Percentiles rank a stretch among this genome's conserved stretches.
phyloP scores from a whole-genome alignment of 2,888 invertebrate species.

The Cataglyphis livida region DNA sequence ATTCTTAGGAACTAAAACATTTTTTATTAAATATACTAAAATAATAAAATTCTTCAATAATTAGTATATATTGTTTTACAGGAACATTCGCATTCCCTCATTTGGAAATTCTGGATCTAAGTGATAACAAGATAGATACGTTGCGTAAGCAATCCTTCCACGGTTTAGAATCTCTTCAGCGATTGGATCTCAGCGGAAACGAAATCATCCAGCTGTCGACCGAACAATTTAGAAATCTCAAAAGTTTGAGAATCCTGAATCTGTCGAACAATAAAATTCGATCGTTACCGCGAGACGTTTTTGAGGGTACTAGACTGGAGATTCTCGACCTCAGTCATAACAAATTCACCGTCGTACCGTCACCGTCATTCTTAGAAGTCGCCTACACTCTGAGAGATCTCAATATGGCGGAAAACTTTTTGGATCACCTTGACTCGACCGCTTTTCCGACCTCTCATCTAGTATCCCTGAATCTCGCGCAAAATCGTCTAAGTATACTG shows the following conservation, averaged over 20 bases:
- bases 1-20: not conserved
- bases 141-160: slow-evolving; percentile 92
- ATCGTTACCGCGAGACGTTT: slow-evolving; percentile 92
- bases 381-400: slow-evolving; percentile 92
- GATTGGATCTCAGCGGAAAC: slow-evolving; percentile 93
- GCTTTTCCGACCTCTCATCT: slow-evolving; percentile 94
- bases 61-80: slow-evolving; percentile 78
- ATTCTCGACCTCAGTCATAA: slow-evolving; percentile 93
- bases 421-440: slow-evolving; percentile 95
- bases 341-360: slow-evolving; percentile 92
- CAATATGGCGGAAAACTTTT: slow-evolving; percentile 92
- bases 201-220: slow-evolving; percentile 91
- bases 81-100: slow-evolving; percentile 89
- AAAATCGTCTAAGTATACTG: slow-evolving; percentile 93
- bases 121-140: slow-evolving; percentile 91
- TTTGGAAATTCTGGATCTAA: slow-evolving; percentile 91
- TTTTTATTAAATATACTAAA: not conserved
- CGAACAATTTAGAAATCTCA: slow-evolving; percentile 92
- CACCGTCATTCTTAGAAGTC: slow-evolving; percentile 91
- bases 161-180: slow-evolving; percentile 91
- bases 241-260: slow-evolving; percentile 91
- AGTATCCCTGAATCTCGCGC: slow-evolving; percentile 91
- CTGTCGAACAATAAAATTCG: slow-evolving; percentile 91
- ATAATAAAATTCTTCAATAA: not conserved
- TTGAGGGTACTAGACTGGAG: slow-evolving; percentile 92